These are phyloP conservation scores for Antheraea assamensis DNA, from an alignment of 2,888 invertebrate species.

Conservation along the genomic window DNA sequence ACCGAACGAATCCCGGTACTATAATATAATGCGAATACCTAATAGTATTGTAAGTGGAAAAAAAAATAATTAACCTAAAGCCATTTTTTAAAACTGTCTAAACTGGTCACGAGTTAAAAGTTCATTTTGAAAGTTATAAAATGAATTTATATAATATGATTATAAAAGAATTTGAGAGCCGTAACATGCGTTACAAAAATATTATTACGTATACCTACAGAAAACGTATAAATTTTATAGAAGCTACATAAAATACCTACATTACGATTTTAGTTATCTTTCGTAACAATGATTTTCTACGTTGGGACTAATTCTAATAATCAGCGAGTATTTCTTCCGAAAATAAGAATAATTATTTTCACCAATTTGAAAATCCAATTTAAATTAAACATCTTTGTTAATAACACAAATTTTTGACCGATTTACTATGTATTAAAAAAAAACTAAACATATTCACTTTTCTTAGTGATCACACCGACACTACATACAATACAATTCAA, in stretches of 20 bases:
- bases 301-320: background rate
- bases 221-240: background rate
- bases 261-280: background rate
- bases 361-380: too few species aligned
- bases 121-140: too few species aligned
- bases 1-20: too few species aligned
- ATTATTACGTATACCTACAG: background rate
- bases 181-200: background rate
- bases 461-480: too few species aligned
- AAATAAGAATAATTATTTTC: too few species aligned
- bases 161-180: background rate
- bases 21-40: background rate
- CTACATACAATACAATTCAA: too few species aligned
- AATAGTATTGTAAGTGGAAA: background rate
- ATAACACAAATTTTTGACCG: too few species aligned
- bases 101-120: background rate
- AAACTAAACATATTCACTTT: too few species aligned
- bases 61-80: background rate
- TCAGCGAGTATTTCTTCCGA: background rate
- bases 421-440: too few species aligned
- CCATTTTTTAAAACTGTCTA: background rate
- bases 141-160: too few species aligned
- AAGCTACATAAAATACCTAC: background rate
- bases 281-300: background rate
- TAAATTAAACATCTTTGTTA: too few species aligned